Evolutionary conservation across 1,140 invertebrate genomes (phyloP), one percentile per base, ranked within the genome.

Genomic region (Cheumatopsyche charites): DNA sequence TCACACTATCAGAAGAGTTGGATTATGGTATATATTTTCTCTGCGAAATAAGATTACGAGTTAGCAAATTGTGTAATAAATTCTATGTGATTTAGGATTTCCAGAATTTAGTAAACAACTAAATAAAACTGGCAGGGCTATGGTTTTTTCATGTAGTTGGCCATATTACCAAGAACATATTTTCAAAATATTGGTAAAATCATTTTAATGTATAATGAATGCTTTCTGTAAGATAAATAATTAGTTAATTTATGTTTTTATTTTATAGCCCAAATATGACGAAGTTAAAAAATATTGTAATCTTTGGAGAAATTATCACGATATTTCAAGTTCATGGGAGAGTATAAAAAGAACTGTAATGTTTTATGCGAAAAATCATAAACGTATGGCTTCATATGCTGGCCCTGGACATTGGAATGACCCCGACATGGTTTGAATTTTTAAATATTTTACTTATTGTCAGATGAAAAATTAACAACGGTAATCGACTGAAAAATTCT

Each of bases 401-500:
- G 94, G 92, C 1, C 94, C 94, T 0, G 94, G 95, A 1, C 89
- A 91, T 73, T 97, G 93, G 93, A 95, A 96, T 82, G 95, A 97
- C 81, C 94, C 95, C 0, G 95, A 97, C 81, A 95, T 95, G 94
- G 91, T 94, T n/a, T n/a, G n/a, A 83, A 13, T 23, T 15, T 49
- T 43, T 43, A n/a, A 9, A 43, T 36, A 36, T 36, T 36, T 36
- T 36, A 36, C 9, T 36, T 55, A 55, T 7, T 55, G 49, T 9
- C 17, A 9, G 7, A 55, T 55, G 6, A 61, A 61, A 23, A 61
- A 61, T 61, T 4, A 15, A 23, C 12, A 61, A 15, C n/a, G n/a
- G n/a, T n/a, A n/a, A n/a, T n/a, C n/a, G n/a, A n/a, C 19, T 61
- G 17, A 6, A 29, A 19, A 23, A 9, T 84, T 87, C 63, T 80